Percentiles rank a stretch among this genome's conserved stretches.
Evolutionary conservation across 2,888 invertebrate species (phyloP).

Genomic region (Drosophila neoperkinsi): DNA sequence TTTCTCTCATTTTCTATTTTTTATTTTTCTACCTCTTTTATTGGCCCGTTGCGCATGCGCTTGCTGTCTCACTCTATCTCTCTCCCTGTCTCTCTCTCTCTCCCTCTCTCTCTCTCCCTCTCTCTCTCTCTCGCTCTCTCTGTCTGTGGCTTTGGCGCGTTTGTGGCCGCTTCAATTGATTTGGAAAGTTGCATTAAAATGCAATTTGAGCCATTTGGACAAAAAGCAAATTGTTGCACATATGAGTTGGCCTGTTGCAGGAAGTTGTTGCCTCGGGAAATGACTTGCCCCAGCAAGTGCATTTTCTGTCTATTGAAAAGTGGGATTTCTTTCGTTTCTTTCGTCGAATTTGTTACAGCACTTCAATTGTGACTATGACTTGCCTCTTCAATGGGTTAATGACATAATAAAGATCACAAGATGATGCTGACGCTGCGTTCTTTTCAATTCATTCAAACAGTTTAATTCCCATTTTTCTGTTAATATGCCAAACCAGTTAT

Average conservation of each 20-base stretch:
- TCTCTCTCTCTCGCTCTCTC: slow-evolving; percentile 6
- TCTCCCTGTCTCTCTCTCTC: slow-evolving; percentile 18
- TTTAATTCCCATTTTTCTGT: background rate
- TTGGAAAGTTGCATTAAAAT: slow-evolving; percentile 81
- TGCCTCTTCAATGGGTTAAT: slow-evolving; percentile 33
- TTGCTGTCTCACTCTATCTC: slow-evolving; percentile 23
- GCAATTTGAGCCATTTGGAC: slow-evolving; percentile 61
- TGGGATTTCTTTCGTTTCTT: slow-evolving; percentile 1
- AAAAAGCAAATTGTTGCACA: slow-evolving; percentile 40
- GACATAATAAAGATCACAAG: slow-evolving; percentile 36
- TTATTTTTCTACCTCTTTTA: slow-evolving; percentile 2
- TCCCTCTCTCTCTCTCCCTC: background rate
- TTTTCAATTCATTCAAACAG: background rate
- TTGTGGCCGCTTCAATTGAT: slow-evolving; percentile 61
- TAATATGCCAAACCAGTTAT: slow-evolving; percentile 17
- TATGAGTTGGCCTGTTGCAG: slow-evolving; percentile 37
- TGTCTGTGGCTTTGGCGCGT: background rate
- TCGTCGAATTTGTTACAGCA: slow-evolving; percentile 21
- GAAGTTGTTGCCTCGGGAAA: slow-evolving; percentile 49
- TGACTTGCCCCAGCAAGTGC: slow-evolving; percentile 51
- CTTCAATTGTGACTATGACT: slow-evolving; percentile 37
- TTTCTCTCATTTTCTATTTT: slow-evolving; percentile 45
- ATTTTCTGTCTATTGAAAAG: slow-evolving; percentile 24
- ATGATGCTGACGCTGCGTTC: slow-evolving; percentile 11
- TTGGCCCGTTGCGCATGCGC: slow-evolving; percentile 22